Evolutionary conservation across 2,797 vertebrate species (phyloP), one percentile per base, ranked within the genome.

Genomic region (Chrosomus eos): DNA sequence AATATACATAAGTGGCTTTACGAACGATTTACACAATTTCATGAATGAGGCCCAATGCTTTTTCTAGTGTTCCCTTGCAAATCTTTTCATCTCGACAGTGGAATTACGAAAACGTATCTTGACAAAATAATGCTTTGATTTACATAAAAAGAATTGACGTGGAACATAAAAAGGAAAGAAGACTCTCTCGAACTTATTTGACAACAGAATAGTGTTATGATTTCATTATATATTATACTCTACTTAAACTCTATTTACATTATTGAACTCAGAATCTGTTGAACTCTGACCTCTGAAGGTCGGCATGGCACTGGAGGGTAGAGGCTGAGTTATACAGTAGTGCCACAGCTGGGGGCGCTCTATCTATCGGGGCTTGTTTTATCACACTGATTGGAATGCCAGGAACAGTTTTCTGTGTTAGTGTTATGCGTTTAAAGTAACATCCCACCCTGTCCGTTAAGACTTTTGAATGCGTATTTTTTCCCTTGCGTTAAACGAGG

Each of bases 141-240:
- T n/a, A 74, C 78, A 77, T 70, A 83, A 75, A 40, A 72, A 78
- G 77, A 51, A 81, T 58, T 51, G 80, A 85, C 84, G 66, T 7
- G 33, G 45, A 60, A 62, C 78, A 82, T 73, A 87, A 87, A 81
- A 84, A 72, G 77, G 51, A 81, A 87, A 81, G 45, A 60, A 85
- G 86, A 87, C 75, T 33, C 90, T 76, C 73, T 83, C 88, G 79
- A 74, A 79, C 87, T 82, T 66, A 80, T 84, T 85, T 86, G 71
- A 92, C 89, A 93, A 91, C 92, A 92, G 92, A 83, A 64, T 85
- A 79, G 87, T 83, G 88, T 88, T 85, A 80, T 85, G 73, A 67
- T 84, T 82, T 83, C 91, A 91, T 93, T 93, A 95, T 95, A 95
- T 95, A 95, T 95, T 95, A 95, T 93, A 94, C 94, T 95, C 94